These are phyloP conservation scores for Pseudochirops cupreus DNA, from an alignment of 2,797 vertebrate species.

Conservation along the genomic window DNA sequence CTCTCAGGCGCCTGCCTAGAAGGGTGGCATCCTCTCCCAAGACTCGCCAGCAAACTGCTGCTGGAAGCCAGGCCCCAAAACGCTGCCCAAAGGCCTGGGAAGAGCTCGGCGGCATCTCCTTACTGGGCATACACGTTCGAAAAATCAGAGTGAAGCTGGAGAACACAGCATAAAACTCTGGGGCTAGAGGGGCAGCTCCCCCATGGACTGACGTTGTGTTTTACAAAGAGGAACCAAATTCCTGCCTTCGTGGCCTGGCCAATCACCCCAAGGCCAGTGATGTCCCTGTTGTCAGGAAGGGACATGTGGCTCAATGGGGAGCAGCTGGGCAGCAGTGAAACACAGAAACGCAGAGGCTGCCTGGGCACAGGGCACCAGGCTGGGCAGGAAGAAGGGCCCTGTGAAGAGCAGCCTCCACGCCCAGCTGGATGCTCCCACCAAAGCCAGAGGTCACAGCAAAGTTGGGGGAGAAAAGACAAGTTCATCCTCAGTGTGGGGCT, in stretches of 20 bases:
- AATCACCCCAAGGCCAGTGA: not conserved
- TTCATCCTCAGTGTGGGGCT: not conserved
- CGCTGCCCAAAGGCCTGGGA: not conserved
- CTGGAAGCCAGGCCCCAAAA: not conserved
- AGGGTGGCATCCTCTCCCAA: too few species aligned
- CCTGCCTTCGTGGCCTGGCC: not conserved
- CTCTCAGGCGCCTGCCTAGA: too few species aligned
- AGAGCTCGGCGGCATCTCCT: not conserved
- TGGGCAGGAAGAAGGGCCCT: too few species aligned
- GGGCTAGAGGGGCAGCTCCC: not conserved
- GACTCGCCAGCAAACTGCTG: not conserved
- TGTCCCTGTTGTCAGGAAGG: not conserved
- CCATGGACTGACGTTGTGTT: rapidly evolving
- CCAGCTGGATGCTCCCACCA: not conserved
- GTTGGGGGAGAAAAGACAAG: too few species aligned
- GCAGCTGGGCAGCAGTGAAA: too few species aligned
- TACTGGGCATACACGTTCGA: not conserved
- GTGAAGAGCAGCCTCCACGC: not conserved
- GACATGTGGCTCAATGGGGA: not conserved
- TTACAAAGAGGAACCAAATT: too few species aligned
- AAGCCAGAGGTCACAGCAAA: not conserved
- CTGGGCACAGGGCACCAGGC: not conserved
- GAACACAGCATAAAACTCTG: not conserved
- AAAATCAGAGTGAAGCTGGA: not conserved
- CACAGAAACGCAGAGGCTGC: not conserved